Evolutionary conservation across 2,113 vertebrate species (phyloP), one percentile per base, ranked within the genome.

Genomic region (Oxyruncus cristatus): DNA sequence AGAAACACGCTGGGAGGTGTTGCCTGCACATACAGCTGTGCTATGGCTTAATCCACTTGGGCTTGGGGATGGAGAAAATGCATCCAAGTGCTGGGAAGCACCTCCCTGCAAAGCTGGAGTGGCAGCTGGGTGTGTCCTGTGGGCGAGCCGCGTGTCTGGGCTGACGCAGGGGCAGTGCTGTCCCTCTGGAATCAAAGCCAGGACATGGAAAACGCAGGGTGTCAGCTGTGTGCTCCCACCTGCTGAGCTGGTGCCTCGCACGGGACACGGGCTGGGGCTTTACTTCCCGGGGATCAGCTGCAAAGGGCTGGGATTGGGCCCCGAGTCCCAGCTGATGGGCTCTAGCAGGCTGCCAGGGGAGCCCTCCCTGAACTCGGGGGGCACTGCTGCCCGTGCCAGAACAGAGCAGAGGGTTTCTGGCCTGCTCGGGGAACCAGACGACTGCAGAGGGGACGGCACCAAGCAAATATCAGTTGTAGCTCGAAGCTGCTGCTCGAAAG

Each of bases 81-180:
- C 39, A 42, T 0, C 41, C 17, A 0, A 5, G 44, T 0, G 4
- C 14, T 65, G 33, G 46, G 39, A 21, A 75, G 52, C 9, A 6
- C 2, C 58, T 80, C 84, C 44, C n/a, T n/a, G 68, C 72, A 56
- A 53, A 16, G 84, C 90, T 73, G 90, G 49, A 35, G 27, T 18
- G 47, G 1, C 32, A 5, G 17, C n/a, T 33, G 82, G 58, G 58
- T 13, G 20, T 2, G 22, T 14, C n/a, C 72, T 15, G 23, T 0
- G 6, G 21, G 27, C 3, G n/a, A 68, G 49, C 6, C 8, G 1
- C 1, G 1, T 0, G 2, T 5, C 0, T 4, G 59, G 12, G 72
- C 21, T 50, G 71, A 12, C 0, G 4, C 7, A 8, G 0, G 22
- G 32, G 22, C 37, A 44, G 73, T 1, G 13, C 46, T 32, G 44